Base-by-base conservation (phyloP, 2,797 vertebrate genomes). In the Coregonus suidteri region DNA sequence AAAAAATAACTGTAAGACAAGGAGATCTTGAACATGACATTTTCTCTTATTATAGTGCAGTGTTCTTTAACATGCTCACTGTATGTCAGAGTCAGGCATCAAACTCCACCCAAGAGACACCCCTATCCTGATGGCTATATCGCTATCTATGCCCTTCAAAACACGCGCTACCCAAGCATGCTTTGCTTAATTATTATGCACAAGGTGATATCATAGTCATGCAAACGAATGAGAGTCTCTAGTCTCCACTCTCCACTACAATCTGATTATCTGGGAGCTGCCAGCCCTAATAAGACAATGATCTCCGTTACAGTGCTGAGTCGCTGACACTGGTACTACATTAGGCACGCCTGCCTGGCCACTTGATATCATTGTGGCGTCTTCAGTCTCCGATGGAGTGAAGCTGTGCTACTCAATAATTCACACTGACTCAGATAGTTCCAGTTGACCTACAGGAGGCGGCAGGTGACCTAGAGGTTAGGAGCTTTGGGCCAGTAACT, bases 141-240 rank as follows among this genome's bases (percentile, higher is more conserved):
- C 5, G 6, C 56, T 62, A 62, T 62, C 56, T 62, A n/a, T n/a
- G n/a, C 56, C 56, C 56, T 62, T 62, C 56, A 62, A 20, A 62
- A 11, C n/a, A n/a, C 6, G 1, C 4, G 53, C 53, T 56, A 56
- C 18, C 53, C 53, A 56, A 56, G 56, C 7, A 6, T 9, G n/a
- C 56, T 62, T 62, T n/a, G 15, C 65, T 14, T 66, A 62, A 66
- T 67, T 52, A 41, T 75, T 37, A 75, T 75, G 64, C 64, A 68
- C 65, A 64, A 37, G 9, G 64, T 75, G 62, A 67, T 35, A 67
- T 35, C 25, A 52, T 66, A 77, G 56, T 73, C 34, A 20, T 47
- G n/a, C 51, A 74, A 67, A 73, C 67, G 1, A 64, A 77, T 52
- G 18, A 4, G 4, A 71, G 4, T 71, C 76, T 75, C 65, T 47